Evolutionary conservation across 2,113 vertebrate species (phyloP), one percentile per base, ranked within the genome.

Genomic region (Rhegmatorhina hoffmannsi): DNA sequence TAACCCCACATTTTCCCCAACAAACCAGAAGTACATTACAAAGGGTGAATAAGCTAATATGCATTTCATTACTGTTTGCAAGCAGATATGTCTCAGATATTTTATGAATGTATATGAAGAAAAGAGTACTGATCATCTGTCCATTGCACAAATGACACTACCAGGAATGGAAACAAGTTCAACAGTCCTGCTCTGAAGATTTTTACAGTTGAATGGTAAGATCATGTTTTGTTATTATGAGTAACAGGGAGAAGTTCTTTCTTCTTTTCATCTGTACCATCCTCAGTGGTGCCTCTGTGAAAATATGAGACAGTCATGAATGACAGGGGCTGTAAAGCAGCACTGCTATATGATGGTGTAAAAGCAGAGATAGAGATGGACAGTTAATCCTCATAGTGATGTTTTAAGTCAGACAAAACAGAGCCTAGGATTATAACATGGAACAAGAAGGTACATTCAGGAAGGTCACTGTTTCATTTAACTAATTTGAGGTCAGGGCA

Each of bases 401-500:
- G 56, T 77, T 88, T 70, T 77, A 63, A 63, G 7, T 69, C 3
- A 5, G 47, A 52, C 47, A 68, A 88, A 53, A 82, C 31, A 58
- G 72, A 94, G 53, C n/a, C 49, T 87, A 87, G 36, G 63, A 73
- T 55, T 76, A 72, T 12, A 59, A 31, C 33, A 19, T 5, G 20
- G 62, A 59, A 94, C 49, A 34, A 64, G 56, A 84, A 64, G 68
- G 21, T 34, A 62, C 56, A 43, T 77, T 89, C 89, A 89, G 84
- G 80, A 92, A 94, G 75, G 74, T 52, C 69, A 80, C 23, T 28
- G 9, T 91, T 96, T 92, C 70, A 75, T 91, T 92, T 91, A 86
- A 94, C 64, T 90, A 76, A 95, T 95, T 93, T 66, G 87, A 94
- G 68, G 76, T 94, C 69, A 75, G 91, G 85, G 69, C 86, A 87